Evolutionary conservation across 2,797 vertebrate genomes (phyloP), one percentile per base, ranked within the genome.

Genomic region (Emys orbicularis): DNA sequence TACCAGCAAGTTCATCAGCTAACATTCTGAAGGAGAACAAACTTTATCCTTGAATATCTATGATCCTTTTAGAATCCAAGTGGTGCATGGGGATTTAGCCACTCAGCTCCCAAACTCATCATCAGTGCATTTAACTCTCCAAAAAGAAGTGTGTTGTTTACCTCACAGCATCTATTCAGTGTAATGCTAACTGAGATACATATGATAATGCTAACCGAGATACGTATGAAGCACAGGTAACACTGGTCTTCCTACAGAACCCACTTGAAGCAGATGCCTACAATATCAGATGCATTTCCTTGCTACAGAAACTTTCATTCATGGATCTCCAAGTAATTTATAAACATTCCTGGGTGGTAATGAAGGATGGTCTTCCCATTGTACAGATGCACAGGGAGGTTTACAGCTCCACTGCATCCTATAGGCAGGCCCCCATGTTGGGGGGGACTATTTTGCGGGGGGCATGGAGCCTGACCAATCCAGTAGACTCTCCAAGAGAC

Each of bases 141-240:
- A 47, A 12, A 44, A 52, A 85, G 37, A 21, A 76, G 68, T 53
- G 56, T 41, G 29, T 11, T 54, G 68, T 41, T 56, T 29, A 54
- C 21, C 29, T 37, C 72, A 56, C 37, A 56, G 19, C 29, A 76
- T 21, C 13, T 6, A 44, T 19, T 31, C 37, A 56, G 37, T 16
- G 37, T 44, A 79, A n/a, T 31, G 27, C 25, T 49, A 19, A 31
- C 8, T 9, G 54, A 56, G 59, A 10, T 37, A 54, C 8, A 6
- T 25, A 54, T 61, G 59, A 61, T 29, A 76, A 34, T 37, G 25
- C 23, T 47, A 13, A n/a, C 11, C 11, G 49, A 57, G 72, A 9
- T 41, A 37, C 8, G 1, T 19, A 19, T 37, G 61, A 68, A 3
- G 89, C 19, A 47, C 29, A 31, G 0, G 0, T 59, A 54, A 77